Percentiles rank a stretch among this genome's conserved stretches.
Evolutionary conservation across 2,797 vertebrate genomes (phyloP).

Genomic region (Squalus acanthias): DNA sequence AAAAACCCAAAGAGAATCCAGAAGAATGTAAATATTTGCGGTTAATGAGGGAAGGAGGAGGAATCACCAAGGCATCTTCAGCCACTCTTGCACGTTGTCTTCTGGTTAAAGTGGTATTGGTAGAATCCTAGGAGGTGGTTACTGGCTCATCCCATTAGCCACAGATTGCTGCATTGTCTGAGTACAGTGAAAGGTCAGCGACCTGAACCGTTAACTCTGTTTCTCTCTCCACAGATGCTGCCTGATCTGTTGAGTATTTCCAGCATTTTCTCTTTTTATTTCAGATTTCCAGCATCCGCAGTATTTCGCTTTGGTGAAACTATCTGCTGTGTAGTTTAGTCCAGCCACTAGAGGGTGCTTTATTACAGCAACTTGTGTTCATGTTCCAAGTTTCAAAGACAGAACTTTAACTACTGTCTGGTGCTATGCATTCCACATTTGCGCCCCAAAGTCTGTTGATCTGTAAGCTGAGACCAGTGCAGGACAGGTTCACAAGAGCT

Average conservation of each 20-base stretch:
- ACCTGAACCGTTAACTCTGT: neutral
- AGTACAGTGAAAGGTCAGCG: neutral
- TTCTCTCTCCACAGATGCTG: neutral
- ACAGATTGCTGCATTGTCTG: neutral
- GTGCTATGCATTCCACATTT: neutral
- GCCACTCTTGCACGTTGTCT: neutral
- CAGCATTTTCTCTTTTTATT: neutral
- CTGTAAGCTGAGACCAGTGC: neutral
- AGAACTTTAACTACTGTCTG: neutral
- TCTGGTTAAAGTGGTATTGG: neutral
- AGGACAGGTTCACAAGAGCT: neutral
- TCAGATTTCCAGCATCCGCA: neutral
- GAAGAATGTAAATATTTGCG: neutral
- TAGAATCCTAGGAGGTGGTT: neutral
- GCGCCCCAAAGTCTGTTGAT: neutral
- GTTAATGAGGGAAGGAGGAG: neutral
- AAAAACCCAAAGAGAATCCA: neutral
- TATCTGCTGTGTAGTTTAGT: neutral
- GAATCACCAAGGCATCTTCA: neutral
- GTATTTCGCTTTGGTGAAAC: neutral
- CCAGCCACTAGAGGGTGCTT: neutral
- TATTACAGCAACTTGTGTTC: neutral
- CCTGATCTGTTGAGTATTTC: neutral
- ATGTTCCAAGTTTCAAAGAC: neutral
- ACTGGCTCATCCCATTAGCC: neutral